Base-by-base conservation (phyloP, 35 echinoderm and acorn worm species). In the Ptychodera flava region DNA sequence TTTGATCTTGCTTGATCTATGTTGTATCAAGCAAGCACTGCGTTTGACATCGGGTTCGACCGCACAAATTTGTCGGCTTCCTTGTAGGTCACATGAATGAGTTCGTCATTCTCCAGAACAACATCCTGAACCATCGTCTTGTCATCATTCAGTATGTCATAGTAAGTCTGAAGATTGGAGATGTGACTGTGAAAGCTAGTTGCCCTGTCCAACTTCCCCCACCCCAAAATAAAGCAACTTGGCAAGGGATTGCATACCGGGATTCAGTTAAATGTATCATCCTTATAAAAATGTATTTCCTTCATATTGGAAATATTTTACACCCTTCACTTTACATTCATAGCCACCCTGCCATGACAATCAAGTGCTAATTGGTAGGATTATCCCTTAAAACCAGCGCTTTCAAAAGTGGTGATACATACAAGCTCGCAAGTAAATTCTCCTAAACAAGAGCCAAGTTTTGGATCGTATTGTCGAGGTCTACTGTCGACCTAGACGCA, bases 1-100 rank as follows among this genome's bases (percentile, higher is more conserved):
- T 83, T 84, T 29, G 93, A 83, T 37, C 94, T 79, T 29, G 94
- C 93, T 22, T 87, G 79, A 83, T 52, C 81, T 1, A 91, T 96
- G 6, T 87, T 93, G 82, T 90, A 96, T 0, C 87, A 85, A 1
- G 94, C 94, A 29, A 96, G 76, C 15, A 96, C 88, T 0, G 90
- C 91, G 85, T 96, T 90, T 0, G 91, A 89, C 12, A 79, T 64
- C 45, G 6, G 1, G 16, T 33, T 33, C 16, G 64, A 6, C 22
- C 22, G 6, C 6, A 64, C 22, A 22, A 64, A 64, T 6, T 64
- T 22, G 6, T 22, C 45, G 45, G 45, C 22, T 6, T 64, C 45
- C 22, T 64, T 64, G 45, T 64, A 64, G 45, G 6, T 64, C 6
- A 64, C 45, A 64, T 22, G 45, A 12, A 64, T 64, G 45, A 64